Evolutionary conservation across 2,113 vertebrate species (phyloP), one percentile per base, ranked within the genome.

Genomic region (Poeciliopsis turrubarensis): DNA sequence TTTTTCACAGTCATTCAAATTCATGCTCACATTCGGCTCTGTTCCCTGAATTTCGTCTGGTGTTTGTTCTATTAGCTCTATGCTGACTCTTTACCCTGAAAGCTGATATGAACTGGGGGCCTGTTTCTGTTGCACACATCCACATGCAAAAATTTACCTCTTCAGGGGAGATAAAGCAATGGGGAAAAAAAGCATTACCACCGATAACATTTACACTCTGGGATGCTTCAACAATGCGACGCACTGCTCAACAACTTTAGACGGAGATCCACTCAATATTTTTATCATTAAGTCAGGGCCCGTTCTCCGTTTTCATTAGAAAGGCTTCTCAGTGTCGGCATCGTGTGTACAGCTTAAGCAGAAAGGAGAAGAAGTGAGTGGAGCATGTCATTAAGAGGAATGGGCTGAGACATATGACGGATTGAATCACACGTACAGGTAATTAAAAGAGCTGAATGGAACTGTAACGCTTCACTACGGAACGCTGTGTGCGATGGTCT

Each of bases 391-490:
- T 93, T 89, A 92, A 90, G 86, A 92, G 83, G 87, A 93, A 92
- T 92, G 75, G 81, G 85, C 83, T 80, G 89, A 87, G 87, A 90
- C 91, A 78, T 82, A 80, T 80, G 79, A 92, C 85, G 85, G 89
- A 92, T 94, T 91, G 89, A 92, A 93, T 90, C 84, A 75, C 87
- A 86, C 84, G 86, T 82, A 77, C 88, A 93, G 92, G 86, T 93
- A 92, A 95, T 95, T 94, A 94, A 93, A 93, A 89, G 87, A 88
- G 76, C 71, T 88, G 70, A 87, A 77, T 86, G 89, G 82, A 93
- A 89, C 82, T 65, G 73, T 8, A 68, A 80, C 3, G 80, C 80
- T 82, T 54, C 74, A 34, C 77, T 67, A 41, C 60, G 17, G 72
- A 47, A n/a, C 19, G 64, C 73, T 70, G 70, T 22, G 71, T 85